phyloP scores from a whole-genome alignment of 2,797 vertebrate genomes.

The Manis javanica region DNA sequence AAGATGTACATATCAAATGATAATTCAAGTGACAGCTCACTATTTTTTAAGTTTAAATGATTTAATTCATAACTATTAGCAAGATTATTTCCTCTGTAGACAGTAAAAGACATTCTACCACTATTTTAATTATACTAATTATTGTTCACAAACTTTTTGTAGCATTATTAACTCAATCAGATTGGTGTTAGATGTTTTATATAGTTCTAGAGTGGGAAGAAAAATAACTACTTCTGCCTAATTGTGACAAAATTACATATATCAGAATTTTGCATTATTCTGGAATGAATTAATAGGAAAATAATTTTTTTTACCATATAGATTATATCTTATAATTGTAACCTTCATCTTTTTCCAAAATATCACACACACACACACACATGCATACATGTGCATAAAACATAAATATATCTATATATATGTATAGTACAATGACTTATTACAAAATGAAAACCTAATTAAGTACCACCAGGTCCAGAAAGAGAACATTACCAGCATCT shows the following conservation, averaged over 20 bases:
- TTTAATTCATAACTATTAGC: conserved; percentile 64
- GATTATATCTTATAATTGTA: conserved; percentile 22
- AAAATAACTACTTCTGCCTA: conserved; percentile 53
- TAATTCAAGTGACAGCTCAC: conserved; percentile 12
- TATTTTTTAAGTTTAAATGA: conserved; percentile 37
- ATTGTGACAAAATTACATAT: conserved; percentile 11
- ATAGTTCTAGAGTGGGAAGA: conserved; percentile 28
- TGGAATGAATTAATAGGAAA: conserved; percentile 57
- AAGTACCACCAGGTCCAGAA: not conserved
- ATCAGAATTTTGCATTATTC: conserved; percentile 30
- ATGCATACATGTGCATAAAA: not conserved
- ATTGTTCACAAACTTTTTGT: conserved; percentile 45
- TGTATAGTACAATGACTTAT: not conserved
- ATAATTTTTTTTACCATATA: not conserved
- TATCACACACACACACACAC: not conserved
- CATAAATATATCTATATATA: not conserved
- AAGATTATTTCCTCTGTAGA: conserved; percentile 37
- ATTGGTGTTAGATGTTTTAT: conserved; percentile 21
- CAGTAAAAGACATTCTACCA: conserved; percentile 40
- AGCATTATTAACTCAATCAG: conserved; percentile 55
- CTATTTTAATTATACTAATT: conserved; percentile 73
- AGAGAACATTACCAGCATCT: not conserved
- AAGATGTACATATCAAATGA: not conserved
- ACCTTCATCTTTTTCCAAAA: not conserved
- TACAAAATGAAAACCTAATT: not conserved